Conservation (phyloP, 2,113 vertebrate species). For the Octodon degus region DNA sequence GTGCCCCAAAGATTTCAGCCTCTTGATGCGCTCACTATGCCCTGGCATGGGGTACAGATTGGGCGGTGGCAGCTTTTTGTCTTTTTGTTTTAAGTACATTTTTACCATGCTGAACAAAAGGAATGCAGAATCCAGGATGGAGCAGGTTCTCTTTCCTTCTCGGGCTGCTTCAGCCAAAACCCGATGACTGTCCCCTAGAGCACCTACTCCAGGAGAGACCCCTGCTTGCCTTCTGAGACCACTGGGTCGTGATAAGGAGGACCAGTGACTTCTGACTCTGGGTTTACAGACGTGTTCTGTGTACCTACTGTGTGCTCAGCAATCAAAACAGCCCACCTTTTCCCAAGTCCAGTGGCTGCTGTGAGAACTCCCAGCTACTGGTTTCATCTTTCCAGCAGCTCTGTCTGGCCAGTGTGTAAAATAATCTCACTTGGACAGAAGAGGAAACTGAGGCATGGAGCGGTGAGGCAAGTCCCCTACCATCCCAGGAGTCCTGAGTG, state of each 20-base stretch:
- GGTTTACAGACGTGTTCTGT: too few species aligned
- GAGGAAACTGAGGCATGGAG: background rate
- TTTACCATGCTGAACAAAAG: background rate
- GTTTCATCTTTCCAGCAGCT: accelerated
- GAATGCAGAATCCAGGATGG: background rate
- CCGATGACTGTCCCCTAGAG: accelerated
- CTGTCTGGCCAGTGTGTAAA: accelerated
- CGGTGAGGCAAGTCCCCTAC: too few species aligned
- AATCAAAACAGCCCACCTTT: too few species aligned
- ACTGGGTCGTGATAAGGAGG: background rate
- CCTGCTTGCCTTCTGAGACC: background rate
- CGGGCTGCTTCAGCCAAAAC: accelerated
- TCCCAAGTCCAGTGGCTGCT: accelerated
- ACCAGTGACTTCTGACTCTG: background rate
- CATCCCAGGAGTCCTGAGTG: accelerated
- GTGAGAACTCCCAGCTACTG: accelerated
- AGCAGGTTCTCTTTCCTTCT: accelerated
- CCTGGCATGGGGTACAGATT: accelerated
- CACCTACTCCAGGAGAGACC: accelerated
- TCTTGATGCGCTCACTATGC: background rate
- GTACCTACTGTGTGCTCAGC: background rate
- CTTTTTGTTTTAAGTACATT: background rate
- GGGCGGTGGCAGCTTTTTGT: accelerated
- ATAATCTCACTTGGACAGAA: background rate
- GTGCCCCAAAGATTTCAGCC: slow-evolving; percentile 14